Evolutionary conservation across 2,888 invertebrate genomes (phyloP).

Genomic region (Nezara viridula): DNA sequence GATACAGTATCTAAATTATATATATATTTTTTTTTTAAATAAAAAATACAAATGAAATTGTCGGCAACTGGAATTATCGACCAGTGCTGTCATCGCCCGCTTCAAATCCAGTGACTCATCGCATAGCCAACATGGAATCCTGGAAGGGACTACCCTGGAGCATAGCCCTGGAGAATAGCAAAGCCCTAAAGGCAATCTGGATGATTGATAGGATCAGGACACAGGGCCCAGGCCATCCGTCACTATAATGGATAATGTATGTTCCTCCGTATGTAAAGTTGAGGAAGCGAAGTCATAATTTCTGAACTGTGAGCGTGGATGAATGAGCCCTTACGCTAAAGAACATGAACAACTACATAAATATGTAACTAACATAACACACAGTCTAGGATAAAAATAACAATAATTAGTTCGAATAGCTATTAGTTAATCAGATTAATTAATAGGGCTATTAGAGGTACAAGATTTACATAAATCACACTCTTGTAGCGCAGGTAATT

Average conservation of each 20-base stretch:
- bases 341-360: background rate
- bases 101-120: conserved; percentile 1
- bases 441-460: too few species aligned
- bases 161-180: background rate
- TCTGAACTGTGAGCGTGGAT: background rate
- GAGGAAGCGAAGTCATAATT: background rate
- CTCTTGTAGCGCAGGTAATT: too few species aligned
- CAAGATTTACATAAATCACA: too few species aligned
- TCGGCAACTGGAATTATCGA: background rate
- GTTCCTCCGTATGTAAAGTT: background rate
- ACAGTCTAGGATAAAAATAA: too few species aligned
- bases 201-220: conserved; percentile 19
- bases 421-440: too few species aligned
- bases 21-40: too few species aligned
- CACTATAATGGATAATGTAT: conserved; percentile 5
- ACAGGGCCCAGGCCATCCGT: background rate
- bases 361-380: too few species aligned
- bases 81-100: background rate
- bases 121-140: background rate
- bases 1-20: too few species aligned
- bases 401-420: too few species aligned
- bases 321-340: background rate
- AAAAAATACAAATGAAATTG: background rate
- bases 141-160: background rate
- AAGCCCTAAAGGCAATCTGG: background rate